Percentiles rank a stretch among this genome's conserved stretches.
These are phyloP conservation scores for Saturnia japonica DNA, from an alignment of 2,888 invertebrate genomes.

Conservation along the genomic window DNA sequence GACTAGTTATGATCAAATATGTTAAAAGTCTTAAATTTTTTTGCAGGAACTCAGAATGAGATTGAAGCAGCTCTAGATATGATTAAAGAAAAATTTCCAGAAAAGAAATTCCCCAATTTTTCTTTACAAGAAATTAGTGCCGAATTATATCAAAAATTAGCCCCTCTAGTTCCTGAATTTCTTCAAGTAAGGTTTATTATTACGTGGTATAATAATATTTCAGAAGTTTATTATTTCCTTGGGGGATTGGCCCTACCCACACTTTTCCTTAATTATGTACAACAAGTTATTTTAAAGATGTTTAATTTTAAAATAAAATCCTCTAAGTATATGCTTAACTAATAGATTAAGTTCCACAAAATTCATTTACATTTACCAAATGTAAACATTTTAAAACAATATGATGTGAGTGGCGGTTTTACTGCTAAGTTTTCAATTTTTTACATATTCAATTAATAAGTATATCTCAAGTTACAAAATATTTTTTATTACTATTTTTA, in stretches of 20 bases:
- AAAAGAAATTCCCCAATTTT: constrained; percentile 89
- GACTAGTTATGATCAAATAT: not conserved
- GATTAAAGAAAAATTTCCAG: constrained; percentile 93
- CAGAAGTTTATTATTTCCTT: not conserved
- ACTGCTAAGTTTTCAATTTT: no score
- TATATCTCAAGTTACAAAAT: not conserved
- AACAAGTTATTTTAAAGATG: not conserved
- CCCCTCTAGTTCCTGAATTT: constrained; percentile 79
- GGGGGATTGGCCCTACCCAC: not conserved
- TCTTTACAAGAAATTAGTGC: constrained; percentile 84
- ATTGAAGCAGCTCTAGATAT: constrained; percentile 91
- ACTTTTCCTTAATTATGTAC: not conserved
- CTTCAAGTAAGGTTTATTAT: constrained; percentile 73
- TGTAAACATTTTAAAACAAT: no score
- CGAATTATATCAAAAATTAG: constrained; percentile 75
- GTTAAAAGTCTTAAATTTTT: not conserved
- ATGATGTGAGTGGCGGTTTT: no score
- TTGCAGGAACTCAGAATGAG: constrained; percentile 86
- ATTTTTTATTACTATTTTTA: not conserved
- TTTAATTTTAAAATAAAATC: not conserved
- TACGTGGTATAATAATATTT: not conserved
- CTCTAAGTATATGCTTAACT: not conserved
- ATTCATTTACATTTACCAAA: no score
- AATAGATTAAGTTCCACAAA: no score
- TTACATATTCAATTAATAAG: no score